phyloP scores from a whole-genome alignment of 1,140 invertebrate species.

The Pseudachorutes palmiensis region DNA sequence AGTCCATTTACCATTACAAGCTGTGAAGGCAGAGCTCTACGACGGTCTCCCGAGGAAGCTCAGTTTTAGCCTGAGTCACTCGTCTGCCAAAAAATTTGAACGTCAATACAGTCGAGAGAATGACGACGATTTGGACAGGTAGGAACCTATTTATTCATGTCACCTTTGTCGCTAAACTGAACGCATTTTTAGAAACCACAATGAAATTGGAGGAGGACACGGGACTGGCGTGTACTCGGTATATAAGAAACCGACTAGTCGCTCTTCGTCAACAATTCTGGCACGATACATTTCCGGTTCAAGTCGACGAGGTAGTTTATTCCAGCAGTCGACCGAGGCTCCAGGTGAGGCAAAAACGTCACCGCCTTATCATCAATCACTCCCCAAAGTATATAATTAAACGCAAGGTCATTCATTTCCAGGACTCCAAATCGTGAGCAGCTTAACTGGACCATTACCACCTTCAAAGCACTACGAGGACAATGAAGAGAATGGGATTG shows the following conservation, averaged over 20 bases:
- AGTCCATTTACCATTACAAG: conserved; percentile 32
- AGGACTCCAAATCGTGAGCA: not conserved
- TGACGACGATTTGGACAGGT: conserved; percentile 1
- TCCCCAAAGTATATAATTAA: not conserved
- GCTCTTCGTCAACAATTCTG: conserved; percentile 5
- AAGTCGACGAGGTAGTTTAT: conserved; percentile 18
- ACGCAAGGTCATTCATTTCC: not conserved
- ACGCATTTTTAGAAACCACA: conserved; percentile 20
- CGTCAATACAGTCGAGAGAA: not conserved
- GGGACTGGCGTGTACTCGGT: not conserved
- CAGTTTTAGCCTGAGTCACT: conserved; percentile 16
- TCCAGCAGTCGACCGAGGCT: conserved; percentile 6
- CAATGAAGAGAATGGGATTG: not conserved
- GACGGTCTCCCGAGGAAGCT: conserved; percentile 27
- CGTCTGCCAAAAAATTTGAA: conserved; percentile 13
- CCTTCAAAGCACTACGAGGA: not conserved
- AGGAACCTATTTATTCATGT: too few relatives aligned
- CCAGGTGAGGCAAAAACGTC: conserved; percentile 18
- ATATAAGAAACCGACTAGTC: conserved; percentile 7
- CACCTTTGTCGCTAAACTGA: too few relatives aligned
- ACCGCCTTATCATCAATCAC: not conserved
- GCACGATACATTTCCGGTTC: conserved; percentile 26
- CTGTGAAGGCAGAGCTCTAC: conserved; percentile 34
- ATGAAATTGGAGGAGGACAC: conserved; percentile 15
- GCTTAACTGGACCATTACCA: not conserved